Percentiles rank a stretch among this genome's conserved stretches.
Evolutionary conservation across 2,888 invertebrate genomes (phyloP).

Genomic region (Brachycybe producta): DNA sequence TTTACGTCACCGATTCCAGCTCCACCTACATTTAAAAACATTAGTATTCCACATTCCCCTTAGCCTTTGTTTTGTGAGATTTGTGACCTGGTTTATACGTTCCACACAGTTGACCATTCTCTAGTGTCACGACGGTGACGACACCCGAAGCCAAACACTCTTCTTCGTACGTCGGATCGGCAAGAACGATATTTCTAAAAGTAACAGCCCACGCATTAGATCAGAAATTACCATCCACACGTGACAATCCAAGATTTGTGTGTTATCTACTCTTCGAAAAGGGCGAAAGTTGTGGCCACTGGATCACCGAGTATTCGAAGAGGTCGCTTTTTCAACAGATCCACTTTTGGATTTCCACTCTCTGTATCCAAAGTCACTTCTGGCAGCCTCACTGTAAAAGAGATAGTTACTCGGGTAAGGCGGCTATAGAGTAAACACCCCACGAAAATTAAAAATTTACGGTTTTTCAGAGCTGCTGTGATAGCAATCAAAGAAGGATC

Average conservation of each 20-base stretch:
- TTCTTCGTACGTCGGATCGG: slow-evolving; percentile 73
- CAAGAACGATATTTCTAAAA: slow-evolving; percentile 45
- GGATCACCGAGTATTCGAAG: slow-evolving; percentile 48
- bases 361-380: slow-evolving; percentile 52
- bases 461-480: slow-evolving; percentile 57
- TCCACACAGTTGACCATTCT: slow-evolving; percentile 37
- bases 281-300: slow-evolving; percentile 57
- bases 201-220: slow-evolving; percentile 22
- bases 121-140: slow-evolving; percentile 47
- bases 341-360: slow-evolving; percentile 50
- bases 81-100: slow-evolving; percentile 52
- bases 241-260: not conserved
- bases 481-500: slow-evolving; percentile 66
- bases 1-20: slow-evolving; percentile 45
- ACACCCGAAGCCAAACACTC: slow-evolving; percentile 58
- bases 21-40: slow-evolving; percentile 37
- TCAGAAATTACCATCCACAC: slow-evolving; percentile 1
- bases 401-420: slow-evolving; percentile 15
- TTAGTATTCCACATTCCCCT: too few relatives aligned
- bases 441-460: slow-evolving; percentile 36
- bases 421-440: not conserved
- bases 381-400: slow-evolving; percentile 52
- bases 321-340: slow-evolving; percentile 41
- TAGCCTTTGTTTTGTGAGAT: slow-evolving; percentile 8
- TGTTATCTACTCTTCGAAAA: slow-evolving; percentile 52